These are phyloP conservation scores for Pelusios castaneus DNA, from an alignment of 2,113 vertebrate species.

Conservation along the genomic window DNA sequence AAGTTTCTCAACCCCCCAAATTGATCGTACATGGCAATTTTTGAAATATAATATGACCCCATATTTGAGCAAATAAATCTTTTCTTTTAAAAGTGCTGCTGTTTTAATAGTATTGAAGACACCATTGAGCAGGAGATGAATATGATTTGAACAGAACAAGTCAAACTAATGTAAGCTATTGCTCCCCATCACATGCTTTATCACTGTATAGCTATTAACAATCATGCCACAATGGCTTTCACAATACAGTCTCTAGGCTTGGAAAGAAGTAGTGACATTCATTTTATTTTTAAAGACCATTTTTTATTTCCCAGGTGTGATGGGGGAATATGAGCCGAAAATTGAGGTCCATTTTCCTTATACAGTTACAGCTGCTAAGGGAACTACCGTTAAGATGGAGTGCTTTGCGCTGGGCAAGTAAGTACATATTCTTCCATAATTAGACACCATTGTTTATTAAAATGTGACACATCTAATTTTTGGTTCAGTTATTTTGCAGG, in stretches of 20 bases:
- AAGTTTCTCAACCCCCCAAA: background rate
- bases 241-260: background rate
- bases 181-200: conserved; percentile 12
- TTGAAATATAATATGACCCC: background rate
- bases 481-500: conserved; percentile 51
- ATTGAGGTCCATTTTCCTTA: conserved; percentile 96
- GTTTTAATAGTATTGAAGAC: background rate
- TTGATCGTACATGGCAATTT: background rate
- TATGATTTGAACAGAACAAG: background rate
- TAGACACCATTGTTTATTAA: conserved; percentile 67
- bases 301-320: conserved; percentile 87
- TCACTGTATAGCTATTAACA: background rate
- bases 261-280: conserved; percentile 37
- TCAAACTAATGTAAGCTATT: background rate
- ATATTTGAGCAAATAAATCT: background rate
- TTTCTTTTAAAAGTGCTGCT: background rate
- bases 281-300: conserved; percentile 65
- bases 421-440: conserved; percentile 81
- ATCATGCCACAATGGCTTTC: background rate
- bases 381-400: conserved; percentile 92
- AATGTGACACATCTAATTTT: conserved; percentile 48
- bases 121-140: background rate
- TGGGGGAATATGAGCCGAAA: conserved; percentile 99
- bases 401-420: conserved; percentile 98
- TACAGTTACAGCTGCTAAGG: conserved; percentile 89